A percentile compares a stretch with the other conserved stretches of the same genome.
These are phyloP conservation scores for Phaethon lepturus DNA, from an alignment of 2,113 vertebrate species.

Conservation along the genomic window DNA sequence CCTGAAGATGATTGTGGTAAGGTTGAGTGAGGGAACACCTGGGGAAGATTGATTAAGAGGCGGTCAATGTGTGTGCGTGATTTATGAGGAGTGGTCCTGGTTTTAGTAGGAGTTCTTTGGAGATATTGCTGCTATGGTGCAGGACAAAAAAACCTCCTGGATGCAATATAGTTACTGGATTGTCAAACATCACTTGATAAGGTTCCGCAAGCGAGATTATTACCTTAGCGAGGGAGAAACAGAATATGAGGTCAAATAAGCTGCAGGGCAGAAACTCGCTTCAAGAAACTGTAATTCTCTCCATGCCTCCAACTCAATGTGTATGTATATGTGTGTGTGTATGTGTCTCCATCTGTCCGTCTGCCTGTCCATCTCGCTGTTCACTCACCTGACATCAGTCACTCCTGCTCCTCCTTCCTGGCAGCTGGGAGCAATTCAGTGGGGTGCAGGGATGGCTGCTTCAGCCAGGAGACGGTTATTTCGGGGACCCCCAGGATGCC, in stretches of 20 bases:
- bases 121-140: slow-evolving; percentile 58
- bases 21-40: slow-evolving; percentile 73
- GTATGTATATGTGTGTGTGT: rapidly evolving
- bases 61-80: slow-evolving; percentile 43
- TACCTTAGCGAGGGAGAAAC: background rate
- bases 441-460: background rate
- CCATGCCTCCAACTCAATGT: background rate
- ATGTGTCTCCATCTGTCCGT: background rate
- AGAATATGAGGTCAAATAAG: background rate
- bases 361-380: background rate
- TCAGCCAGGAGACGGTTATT: background rate
- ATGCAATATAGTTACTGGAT: background rate
- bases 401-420: background rate
- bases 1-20: slow-evolving; percentile 31
- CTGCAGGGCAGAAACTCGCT: background rate
- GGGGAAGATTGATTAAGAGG: slow-evolving; percentile 80
- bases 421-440: background rate
- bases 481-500: background rate
- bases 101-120: slow-evolving; percentile 61
- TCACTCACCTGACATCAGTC: background rate
- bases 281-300: background rate
- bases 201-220: slow-evolving; percentile 16
- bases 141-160: background rate
- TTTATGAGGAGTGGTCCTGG: slow-evolving; percentile 69
- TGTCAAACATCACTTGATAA: slow-evolving; percentile 67